Conservation (phyloP, 2,888 invertebrate species). For the Embidobia sp. region DNA sequence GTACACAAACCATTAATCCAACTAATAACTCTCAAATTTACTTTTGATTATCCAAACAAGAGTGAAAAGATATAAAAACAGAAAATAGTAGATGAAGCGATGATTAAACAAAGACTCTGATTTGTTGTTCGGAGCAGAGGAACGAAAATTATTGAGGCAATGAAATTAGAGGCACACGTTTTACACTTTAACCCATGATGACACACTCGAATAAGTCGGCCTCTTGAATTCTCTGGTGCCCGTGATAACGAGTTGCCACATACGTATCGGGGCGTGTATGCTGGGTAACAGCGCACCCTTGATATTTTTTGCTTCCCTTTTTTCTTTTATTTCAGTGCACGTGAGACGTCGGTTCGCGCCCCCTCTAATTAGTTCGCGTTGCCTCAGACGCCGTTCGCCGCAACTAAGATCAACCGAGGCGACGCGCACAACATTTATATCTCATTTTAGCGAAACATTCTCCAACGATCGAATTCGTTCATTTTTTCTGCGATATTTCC, state of each 20-base stretch:
- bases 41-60: too few relatives aligned
- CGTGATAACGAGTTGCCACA: constrained; percentile 46
- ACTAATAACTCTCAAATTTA: too few relatives aligned
- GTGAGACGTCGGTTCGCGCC: constrained; percentile 36
- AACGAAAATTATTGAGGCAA: constrained; percentile 25
- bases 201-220: constrained; percentile 53
- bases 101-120: neutral
- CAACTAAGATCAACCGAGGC: too few relatives aligned
- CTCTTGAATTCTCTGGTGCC: constrained; percentile 49
- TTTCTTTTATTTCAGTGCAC: constrained; percentile 24
- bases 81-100: neutral
- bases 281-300: constrained; percentile 18
- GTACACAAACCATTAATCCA: too few relatives aligned
- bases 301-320: constrained; percentile 18
- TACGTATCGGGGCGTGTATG: constrained; percentile 20
- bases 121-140: constrained; percentile 11
- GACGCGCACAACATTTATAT: constrained; percentile 1
- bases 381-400: too few relatives aligned
- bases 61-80: too few relatives aligned
- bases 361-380: constrained; percentile 40
- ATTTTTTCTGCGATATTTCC: too few relatives aligned
- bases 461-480: too few relatives aligned
- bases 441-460: too few relatives aligned
- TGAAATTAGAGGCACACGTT: constrained; percentile 45
- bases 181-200: constrained; percentile 50